Percentiles rank a stretch among this genome's conserved stretches.
phyloP scores from a whole-genome alignment of 1,140 invertebrate species.

The Trachymyrmex septentrionalis region DNA sequence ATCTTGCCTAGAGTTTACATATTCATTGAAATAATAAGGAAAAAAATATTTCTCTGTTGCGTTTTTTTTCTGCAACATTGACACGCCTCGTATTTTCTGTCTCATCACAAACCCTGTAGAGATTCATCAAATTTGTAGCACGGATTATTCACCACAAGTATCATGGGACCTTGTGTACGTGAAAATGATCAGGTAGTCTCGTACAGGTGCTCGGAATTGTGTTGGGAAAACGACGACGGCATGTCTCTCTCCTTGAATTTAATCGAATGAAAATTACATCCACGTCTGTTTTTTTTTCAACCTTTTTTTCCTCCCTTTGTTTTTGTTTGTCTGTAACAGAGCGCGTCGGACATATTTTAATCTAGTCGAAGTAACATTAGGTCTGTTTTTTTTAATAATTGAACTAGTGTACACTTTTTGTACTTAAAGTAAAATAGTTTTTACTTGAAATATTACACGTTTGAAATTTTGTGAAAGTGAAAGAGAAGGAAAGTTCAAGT shows the following conservation, averaged over 20 bases:
- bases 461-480: too few relatives aligned
- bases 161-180: not conserved
- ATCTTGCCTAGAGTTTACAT: not conserved
- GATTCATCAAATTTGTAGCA: not conserved
- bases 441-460: too few relatives aligned
- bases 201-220: not conserved
- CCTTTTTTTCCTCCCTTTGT: not conserved
- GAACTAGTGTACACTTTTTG: too few relatives aligned
- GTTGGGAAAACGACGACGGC: not conserved
- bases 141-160: not conserved
- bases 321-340: not conserved
- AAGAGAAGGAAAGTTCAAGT: too few relatives aligned
- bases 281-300: not conserved
- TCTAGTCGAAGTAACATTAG: not conserved
- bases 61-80: not conserved
- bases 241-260: conserved; percentile 16
- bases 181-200: conserved; percentile 26
- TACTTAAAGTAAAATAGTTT: too few relatives aligned
- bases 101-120: not conserved
- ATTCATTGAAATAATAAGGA: not conserved
- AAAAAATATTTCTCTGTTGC: not conserved
- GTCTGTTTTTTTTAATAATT: too few relatives aligned
- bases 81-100: not conserved
- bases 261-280: conserved; percentile 38
- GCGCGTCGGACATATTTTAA: conserved; percentile 5